phyloP scores from a whole-genome alignment of 2,888 invertebrate species.

The Mylabris sibirica region DNA sequence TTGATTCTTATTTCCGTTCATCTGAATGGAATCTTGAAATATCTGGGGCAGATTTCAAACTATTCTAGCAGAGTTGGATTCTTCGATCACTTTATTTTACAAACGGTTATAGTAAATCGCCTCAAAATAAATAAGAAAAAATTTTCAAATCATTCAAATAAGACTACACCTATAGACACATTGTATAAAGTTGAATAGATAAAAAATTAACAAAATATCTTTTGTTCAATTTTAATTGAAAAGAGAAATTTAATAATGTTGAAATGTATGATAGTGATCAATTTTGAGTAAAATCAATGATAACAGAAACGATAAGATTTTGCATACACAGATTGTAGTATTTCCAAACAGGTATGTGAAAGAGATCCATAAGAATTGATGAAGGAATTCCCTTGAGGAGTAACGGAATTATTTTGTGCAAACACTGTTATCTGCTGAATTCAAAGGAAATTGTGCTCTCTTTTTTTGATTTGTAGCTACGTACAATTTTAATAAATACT shows the following conservation, averaged over 20 bases:
- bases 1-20: constrained; percentile 12
- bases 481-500: background rate
- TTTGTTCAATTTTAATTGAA: background rate
- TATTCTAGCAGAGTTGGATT: background rate
- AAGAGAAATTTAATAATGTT: background rate
- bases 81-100: constrained; percentile 3
- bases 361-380: constrained; percentile 9
- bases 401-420: constrained; percentile 12
- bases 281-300: background rate
- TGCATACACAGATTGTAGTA: constrained; percentile 13
- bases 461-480: background rate
- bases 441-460: background rate
- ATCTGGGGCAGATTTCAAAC: constrained; percentile 2
- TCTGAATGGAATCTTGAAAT: constrained; percentile 8
- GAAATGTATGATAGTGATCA: background rate
- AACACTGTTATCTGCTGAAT: constrained; percentile 7
- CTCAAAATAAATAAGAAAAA: background rate
- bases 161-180: too few relatives aligned
- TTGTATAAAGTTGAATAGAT: too few relatives aligned
- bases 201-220: background rate
- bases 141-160: background rate
- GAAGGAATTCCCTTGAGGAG: background rate
- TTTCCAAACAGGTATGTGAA: constrained; percentile 4
- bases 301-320: background rate
- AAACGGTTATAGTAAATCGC: constrained; percentile 4